Evolutionary conservation across 1,140 invertebrate species (phyloP).

Genomic region (Gonatopus flavifemur): DNA sequence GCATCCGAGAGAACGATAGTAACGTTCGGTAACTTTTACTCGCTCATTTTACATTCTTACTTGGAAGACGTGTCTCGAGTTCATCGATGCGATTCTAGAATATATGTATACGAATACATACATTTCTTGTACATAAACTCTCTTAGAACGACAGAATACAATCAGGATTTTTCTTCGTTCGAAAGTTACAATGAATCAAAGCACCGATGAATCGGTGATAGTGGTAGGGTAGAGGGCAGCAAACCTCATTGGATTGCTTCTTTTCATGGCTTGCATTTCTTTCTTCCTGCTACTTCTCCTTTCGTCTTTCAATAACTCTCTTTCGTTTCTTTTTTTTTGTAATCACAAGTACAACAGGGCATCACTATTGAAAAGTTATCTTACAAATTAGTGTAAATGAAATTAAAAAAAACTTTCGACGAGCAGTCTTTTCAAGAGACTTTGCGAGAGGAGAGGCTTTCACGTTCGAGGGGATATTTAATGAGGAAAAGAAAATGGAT

Average conservation of each 20-base stretch:
- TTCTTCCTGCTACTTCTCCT: not conserved
- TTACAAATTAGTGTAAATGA: conserved; percentile 53
- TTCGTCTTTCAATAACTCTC: not conserved
- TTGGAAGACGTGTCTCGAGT: conserved; percentile 7
- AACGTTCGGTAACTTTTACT: conserved; percentile 13
- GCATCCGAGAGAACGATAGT: not conserved
- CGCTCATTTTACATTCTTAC: not conserved
- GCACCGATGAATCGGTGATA: conserved; percentile 28
- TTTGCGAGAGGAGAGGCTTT: conserved; percentile 42
- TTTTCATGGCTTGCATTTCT: not conserved
- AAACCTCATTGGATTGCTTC: conserved; percentile 19
- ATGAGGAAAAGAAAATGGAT: conserved; percentile 36
- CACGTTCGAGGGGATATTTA: conserved; percentile 47
- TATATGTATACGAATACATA: conserved; percentile 27
- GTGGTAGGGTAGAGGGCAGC: too few relatives aligned
- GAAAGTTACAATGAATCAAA: conserved; percentile 41
- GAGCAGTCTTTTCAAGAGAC: conserved; percentile 44
- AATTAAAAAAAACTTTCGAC: conserved; percentile 50
- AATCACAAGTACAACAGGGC: conserved; percentile 30
- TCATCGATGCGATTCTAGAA: conserved; percentile 18
- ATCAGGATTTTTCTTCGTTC: conserved; percentile 11
- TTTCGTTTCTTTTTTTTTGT: conserved; percentile 10
- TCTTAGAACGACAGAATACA: too few relatives aligned
- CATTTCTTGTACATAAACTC: too few relatives aligned
- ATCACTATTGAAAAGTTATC: conserved; percentile 50